Evolutionary conservation across 2,797 vertebrate species (phyloP), one percentile per base, ranked within the genome.

Genomic region (Halcyon leucocephala): DNA sequence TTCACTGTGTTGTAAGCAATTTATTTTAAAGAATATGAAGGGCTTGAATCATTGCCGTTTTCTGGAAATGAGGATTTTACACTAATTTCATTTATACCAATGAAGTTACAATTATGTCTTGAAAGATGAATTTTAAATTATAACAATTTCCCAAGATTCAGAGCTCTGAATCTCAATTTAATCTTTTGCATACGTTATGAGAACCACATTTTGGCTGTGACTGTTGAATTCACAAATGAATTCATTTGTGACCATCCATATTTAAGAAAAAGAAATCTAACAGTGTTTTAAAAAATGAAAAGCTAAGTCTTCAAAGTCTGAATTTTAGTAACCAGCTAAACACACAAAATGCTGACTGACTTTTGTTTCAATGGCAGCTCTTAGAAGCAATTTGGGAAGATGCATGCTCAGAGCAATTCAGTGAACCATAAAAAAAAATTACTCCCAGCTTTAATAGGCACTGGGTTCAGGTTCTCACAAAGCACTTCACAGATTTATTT

Each of bases 1-100:
- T 74, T 61, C 89, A 85, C 91, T 42, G 9, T 91, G 21, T 73
- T 85, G 51, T 78, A 91, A 93, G 33, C 24, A 91, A 85, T 89
- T 93, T 77, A 67, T 92, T 93, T 82, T 74, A 87, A 65, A 70
- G 16, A 39, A 5, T n/a, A 77, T 0, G 0, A 77, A 72, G 13
- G 28, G 49, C 26, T 57, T 46, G 28, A 77, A 91, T 70, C 2
- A 5, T 66, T 82, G 33, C 10, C 9, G 1, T 54, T 94, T 96
- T 71, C 62, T 81, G 39, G 25, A 95, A 89, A 6, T 71, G n/a
- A 81, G 24, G 3, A 9, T 7, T 82, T 91, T 87, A 71, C 39
- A 39, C 25, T 85, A 26, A 62, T 87, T 92, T 64, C 4, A 64
- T 72, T 92, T 92, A 77, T 87, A 60, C 3, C 37, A 74, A 46